Evolutionary conservation across 2,797 vertebrate species (phyloP).

Genomic region (Lophius americanus): DNA sequence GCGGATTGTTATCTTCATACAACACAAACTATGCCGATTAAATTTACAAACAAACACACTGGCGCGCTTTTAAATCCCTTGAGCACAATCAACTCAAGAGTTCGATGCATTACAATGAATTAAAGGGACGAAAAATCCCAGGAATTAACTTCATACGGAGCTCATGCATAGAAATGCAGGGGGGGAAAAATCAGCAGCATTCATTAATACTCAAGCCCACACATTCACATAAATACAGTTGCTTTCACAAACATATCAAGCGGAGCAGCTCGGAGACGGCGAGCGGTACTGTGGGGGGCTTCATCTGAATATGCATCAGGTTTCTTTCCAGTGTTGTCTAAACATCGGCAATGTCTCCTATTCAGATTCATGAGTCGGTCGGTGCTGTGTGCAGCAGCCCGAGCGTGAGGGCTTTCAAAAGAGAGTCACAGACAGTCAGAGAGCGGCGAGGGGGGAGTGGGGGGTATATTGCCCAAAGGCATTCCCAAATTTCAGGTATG

Average conservation of each 20-base stretch:
- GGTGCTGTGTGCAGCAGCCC: conserved; percentile 48
- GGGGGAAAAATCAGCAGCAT: conserved; percentile 6
- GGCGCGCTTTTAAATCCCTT: no score
- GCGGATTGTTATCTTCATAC: no score
- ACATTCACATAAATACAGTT: not conserved
- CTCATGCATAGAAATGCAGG: not conserved
- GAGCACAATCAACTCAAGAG: not conserved
- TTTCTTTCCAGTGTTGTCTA: conserved; percentile 51
- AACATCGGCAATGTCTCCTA: conserved; percentile 62
- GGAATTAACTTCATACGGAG: not conserved
- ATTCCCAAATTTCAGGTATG: conserved; percentile 69
- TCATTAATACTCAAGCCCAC: conserved; percentile 13
- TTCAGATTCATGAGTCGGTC: conserved; percentile 67
- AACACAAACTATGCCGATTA: no score
- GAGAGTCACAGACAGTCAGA: not conserved
- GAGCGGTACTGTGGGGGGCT: conserved; percentile 27
- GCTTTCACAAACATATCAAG: conserved; percentile 41
- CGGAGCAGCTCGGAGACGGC: conserved; percentile 38
- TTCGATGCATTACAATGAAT: not conserved
- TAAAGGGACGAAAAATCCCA: not conserved
- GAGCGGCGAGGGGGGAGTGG: conserved; percentile 9
- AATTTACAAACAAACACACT: no score
- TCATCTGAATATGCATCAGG: conserved; percentile 58
- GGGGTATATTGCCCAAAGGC: conserved; percentile 58
- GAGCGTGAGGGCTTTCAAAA: conserved; percentile 47